Evolutionary conservation across 2,888 invertebrate species (phyloP), one percentile per base, ranked within the genome.

Genomic region (Agriopis leucophaearia): DNA sequence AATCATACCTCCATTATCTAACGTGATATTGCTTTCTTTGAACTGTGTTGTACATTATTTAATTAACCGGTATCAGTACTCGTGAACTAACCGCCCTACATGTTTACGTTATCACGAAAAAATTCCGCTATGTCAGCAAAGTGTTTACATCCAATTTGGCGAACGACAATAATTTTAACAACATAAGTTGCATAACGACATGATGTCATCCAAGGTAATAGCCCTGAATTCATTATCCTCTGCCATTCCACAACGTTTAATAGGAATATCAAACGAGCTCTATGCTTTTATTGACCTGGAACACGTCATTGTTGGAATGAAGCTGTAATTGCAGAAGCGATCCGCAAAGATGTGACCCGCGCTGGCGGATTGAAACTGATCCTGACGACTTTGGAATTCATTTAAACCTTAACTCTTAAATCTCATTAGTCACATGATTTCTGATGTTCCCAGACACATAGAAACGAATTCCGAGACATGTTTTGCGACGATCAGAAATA

Each of bases 381-480:
- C 64, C 65, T 58, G 48, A 66, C 15, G 35, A 48, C 45, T 60
- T 55, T 71, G 73, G 74, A 72, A 77, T 78, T 77, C 78, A 79
- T 81, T 70, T 75, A 73, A 73, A 81, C 78, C 72, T 82, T 81
- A 82, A 78, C 80, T 80, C 78, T 70, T 78, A 77, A 82, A 87
- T 88, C 56, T 64, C 89, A 91, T 93, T 91, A 92, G 91, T 92
- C 92, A 92, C 92, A 90, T 92, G 91, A 91, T 91, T 91, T 87
- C 85, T 90, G 85, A 91, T 91, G 88, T 88, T 90, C 87, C 89
- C 90, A 92, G 92, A 93, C 91, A 90, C 88, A 88, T 88, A 90
- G 90, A 90, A 92, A 90, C 90, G 90, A 90, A 92, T 92, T 92
- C 92, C 93, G 93, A 93, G 93, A 93, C 93, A 92, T 92, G 91